A percentile compares a stretch with the other conserved stretches of the same genome.
Conservation (phyloP, 2,113 vertebrate species). For the Bungarus multicinctus region DNA sequence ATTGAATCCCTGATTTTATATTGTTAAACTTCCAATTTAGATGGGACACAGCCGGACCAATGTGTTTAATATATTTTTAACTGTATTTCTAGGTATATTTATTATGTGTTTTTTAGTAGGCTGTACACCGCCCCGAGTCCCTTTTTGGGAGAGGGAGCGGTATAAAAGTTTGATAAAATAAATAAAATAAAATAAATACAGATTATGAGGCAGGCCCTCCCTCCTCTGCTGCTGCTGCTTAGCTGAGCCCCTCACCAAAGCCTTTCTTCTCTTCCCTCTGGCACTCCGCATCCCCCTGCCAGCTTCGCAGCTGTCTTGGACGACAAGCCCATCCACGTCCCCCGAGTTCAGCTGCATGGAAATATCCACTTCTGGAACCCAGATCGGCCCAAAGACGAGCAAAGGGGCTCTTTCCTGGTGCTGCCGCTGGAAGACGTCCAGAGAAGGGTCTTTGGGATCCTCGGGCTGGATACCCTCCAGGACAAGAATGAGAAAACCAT, state of each 20-base stretch:
- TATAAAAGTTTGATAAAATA: no score
- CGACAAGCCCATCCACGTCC: constrained; percentile 70
- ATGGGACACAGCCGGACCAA: no score
- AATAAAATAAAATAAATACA: no score
- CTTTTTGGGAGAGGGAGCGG: no score
- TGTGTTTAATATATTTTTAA: no score
- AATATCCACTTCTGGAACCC: constrained; percentile 76
- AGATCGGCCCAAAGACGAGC: constrained; percentile 33
- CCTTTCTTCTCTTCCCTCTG: neutral
- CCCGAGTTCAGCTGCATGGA: constrained; percentile 70
- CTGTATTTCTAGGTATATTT: no score
- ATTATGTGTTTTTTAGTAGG: no score
- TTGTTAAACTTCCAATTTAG: no score
- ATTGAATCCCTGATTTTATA: no score
- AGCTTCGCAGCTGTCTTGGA: constrained; percentile 74
- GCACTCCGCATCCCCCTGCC: neutral
- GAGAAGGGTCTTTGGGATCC: constrained; percentile 71
- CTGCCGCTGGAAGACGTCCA: constrained; percentile 68
- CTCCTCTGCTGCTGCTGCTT: neutral
- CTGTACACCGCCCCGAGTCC: no score
- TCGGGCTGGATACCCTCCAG: constrained; percentile 73
- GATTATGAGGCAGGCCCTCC: no score
- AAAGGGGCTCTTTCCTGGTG: constrained; percentile 71
- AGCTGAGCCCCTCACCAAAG: neutral
- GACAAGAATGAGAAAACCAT: constrained; percentile 60